Evolutionary conservation across 2,797 vertebrate genomes (phyloP), one percentile per base, ranked within the genome.

Genomic region (Hylomyscus alleni): DNA sequence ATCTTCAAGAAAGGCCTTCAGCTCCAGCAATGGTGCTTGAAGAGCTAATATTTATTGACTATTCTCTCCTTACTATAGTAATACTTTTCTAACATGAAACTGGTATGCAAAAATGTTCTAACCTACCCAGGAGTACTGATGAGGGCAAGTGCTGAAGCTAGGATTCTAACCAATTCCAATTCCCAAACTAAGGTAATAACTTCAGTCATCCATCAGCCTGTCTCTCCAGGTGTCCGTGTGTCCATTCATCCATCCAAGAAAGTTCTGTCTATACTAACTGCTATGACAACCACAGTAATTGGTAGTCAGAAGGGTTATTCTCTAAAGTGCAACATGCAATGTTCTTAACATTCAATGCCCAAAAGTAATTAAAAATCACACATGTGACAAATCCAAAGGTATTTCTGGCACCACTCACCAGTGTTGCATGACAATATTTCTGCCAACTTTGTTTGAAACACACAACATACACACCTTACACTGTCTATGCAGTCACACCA

Each of bases 51-150:
- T 40, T 90, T 84, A 20, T 73, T 60, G 22, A 76, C 10, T 34
- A 62, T 54, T 56, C 40, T 58, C 8, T 37, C 24, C 20, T 93
- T 29, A 17, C 44, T 20, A 3, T 13, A 62, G 24, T 62, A n/a
- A 29, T 93, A 52, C 69, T 92, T 89, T 87, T 84, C 50, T 86
- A n/a, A 69, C 91, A 52, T 58, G 54, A 96, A 84, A 75, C 11
- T 47, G 29, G 14, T n/a, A 8, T 50, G 26, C 31, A 81, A 84
- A 78, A 85, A 52, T 31, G 31, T 77, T 76, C 72, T 76, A 10
- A 29, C 77, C 56, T 85, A 13, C 29, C 47, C 4, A 77, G 26
- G 26, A 47, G 89, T 50, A 40, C 29, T 1, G 22, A 77, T 3
- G 11, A 9, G 65, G 10, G 24, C n/a, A 31, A 56, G 72, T n/a